Evolutionary conservation across 2,888 invertebrate genomes (phyloP).

Genomic region (Caenorhabditis sp.): DNA sequence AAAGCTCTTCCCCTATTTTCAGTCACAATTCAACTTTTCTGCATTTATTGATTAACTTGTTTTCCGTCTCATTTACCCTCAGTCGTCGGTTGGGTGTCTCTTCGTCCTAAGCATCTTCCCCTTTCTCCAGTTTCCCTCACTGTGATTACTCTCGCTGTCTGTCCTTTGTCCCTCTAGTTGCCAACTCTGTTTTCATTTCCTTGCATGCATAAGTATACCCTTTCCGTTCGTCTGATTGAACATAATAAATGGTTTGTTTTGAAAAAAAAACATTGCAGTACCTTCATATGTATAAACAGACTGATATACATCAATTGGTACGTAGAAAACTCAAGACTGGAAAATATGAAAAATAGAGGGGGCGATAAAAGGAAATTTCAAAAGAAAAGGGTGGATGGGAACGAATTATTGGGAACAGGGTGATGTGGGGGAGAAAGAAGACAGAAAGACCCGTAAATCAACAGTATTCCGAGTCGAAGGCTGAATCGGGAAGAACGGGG

Average conservation of each 20-base stretch:
- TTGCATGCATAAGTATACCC: conserved; percentile 23
- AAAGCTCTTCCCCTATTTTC: background rate
- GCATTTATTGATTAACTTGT: conserved; percentile 44
- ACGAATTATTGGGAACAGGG: background rate
- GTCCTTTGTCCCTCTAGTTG: conserved; percentile 28
- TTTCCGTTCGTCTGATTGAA: conserved; percentile 5
- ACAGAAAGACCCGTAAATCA: conserved; percentile 38
- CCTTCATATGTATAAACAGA: conserved; percentile 18
- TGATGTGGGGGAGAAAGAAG: conserved; percentile 23
- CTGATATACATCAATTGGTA: conserved; percentile 2
- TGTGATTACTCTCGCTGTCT: conserved; percentile 23
- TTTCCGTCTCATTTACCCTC: conserved; percentile 8
- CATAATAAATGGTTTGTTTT: conserved; percentile 42
- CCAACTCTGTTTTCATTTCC: conserved; percentile 5
- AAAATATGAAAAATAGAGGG: conserved; percentile 19
- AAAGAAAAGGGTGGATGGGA: conserved; percentile 11
- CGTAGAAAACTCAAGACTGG: background rate
- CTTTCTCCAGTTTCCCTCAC: conserved; percentile 14
- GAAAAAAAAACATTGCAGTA: conserved; percentile 10
- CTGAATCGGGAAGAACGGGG: conserved; percentile 35
- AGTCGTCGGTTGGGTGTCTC: conserved; percentile 1
- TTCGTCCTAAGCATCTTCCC: background rate
- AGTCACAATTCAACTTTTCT: conserved; percentile 3
- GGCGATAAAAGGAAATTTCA: conserved; percentile 4
- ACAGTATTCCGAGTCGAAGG: conserved; percentile 37